Percentiles rank a stretch among this genome's conserved stretches.
Evolutionary conservation across 92 coral and sea anemone genomes (phyloP).

Genomic region (Actinostola sp.): DNA sequence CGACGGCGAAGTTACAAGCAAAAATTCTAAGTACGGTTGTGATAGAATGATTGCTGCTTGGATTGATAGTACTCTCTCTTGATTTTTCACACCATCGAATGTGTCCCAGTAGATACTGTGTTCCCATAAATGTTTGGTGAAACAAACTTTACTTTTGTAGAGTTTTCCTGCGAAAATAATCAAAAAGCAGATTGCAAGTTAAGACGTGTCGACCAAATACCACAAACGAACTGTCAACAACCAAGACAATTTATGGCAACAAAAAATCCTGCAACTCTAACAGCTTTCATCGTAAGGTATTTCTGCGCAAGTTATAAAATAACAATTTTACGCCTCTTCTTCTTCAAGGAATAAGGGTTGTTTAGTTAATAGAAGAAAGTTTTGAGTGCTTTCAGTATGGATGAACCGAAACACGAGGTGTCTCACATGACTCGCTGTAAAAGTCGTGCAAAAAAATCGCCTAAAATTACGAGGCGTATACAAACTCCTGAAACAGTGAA

Average conservation of each 20-base stretch:
- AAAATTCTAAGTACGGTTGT: constrained; percentile 95
- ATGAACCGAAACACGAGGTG: constrained; percentile 74
- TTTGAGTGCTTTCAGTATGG: constrained; percentile 34
- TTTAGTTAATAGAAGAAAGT: constrained; percentile 27
- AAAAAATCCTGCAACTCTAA: constrained; percentile 3
- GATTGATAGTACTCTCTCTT: constrained; percentile 94
- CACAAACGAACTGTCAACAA: constrained; percentile 23
- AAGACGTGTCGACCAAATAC: constrained; percentile 24
- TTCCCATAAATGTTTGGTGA: constrained; percentile 98
- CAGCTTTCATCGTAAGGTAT: neutral
- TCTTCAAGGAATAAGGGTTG: neutral
- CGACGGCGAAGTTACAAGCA: constrained; percentile 96
- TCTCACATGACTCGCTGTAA: constrained; percentile 67
- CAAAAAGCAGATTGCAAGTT: constrained; percentile 32
- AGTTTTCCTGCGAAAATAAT: constrained; percentile 79
- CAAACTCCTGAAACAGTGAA: neutral
- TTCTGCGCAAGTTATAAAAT: neutral
- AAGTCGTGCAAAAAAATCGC: constrained; percentile 26
- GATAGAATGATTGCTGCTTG: constrained; percentile 99
- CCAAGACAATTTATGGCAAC: constrained; percentile 1
- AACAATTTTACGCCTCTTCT: neutral
- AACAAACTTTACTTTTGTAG: constrained; percentile 97
- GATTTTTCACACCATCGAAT: constrained; percentile 97
- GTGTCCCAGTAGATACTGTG: constrained; percentile 98
- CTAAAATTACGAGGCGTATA: constrained; percentile 11